Evolutionary conservation across 2,888 invertebrate genomes (phyloP), one percentile per base, ranked within the genome.

Genomic region (Agrochola lota): DNA sequence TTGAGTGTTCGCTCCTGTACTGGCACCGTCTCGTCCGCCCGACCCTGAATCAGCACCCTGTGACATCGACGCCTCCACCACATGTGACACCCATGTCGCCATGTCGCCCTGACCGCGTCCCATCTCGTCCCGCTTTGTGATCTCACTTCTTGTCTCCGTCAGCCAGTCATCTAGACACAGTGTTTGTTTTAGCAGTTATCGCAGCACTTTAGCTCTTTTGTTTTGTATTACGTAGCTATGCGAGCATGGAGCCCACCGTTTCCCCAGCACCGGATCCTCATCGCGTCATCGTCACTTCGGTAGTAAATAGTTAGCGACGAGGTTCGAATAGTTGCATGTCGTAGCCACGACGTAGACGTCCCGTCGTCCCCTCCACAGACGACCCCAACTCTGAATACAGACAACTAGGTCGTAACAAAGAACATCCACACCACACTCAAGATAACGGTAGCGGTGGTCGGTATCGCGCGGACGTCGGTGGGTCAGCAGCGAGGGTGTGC

Each of bases 341-440:
- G 87, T 88, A 87, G 85, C 87, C 88, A 88, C 80, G 83, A 84
- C 80, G 80, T 84, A 84, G 83, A 71, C 83, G 88, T 85, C 83
- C 83, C 88, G 79, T 85, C 89, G 87, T 83, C 74, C 84, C 87
- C 84, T 85, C 88, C 85, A 87, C 84, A 83, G 85, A 80, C 87
- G 85, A 84, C 78, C 81, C 81, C 82, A 73, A 91, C 95, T 94
- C 95, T 94, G 95, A 95, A 94, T 95, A 94, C 95, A 94, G 95
- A 92, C 93, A 89, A 83, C 71, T 80, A 78, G 80, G 87, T 68
- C 83, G 77, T 60, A 55, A 77, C 75, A 89, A 88, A 90, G 92
- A 91, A 92, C 92, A 94, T 95, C 95, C 96, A 95, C 95, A 93
- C 95, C 95, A 95, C 96, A 96, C 96, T 95, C 95, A 63, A 64